phyloP scores from a whole-genome alignment of 2,888 invertebrate species.

The Choreutis nemorana region DNA sequence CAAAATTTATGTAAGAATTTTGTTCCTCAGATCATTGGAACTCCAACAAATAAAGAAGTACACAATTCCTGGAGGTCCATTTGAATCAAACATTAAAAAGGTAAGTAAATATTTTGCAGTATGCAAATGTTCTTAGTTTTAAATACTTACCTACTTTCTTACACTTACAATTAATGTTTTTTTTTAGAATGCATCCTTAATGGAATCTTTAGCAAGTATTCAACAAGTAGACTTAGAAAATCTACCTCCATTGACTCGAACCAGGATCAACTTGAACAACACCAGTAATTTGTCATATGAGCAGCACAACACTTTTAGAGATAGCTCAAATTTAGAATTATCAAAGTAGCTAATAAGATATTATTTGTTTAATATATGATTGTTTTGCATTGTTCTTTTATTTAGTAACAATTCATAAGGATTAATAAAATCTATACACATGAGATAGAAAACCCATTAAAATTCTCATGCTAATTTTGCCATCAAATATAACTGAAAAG shows the following conservation, averaged over 20 bases:
- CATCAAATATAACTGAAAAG: no score
- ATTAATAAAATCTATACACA: no score
- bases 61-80: conserved; percentile 31
- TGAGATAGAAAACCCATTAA: no score
- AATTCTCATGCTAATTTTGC: no score
- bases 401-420: no score
- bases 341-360: conserved; percentile 18
- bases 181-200: conserved; percentile 38
- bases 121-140: background rate
- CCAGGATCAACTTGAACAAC: conserved; percentile 19
- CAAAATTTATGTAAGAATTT: conserved; percentile 2
- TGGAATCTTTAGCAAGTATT: conserved; percentile 26
- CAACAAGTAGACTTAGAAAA: conserved; percentile 31
- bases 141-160: background rate
- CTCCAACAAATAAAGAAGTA: conserved; percentile 37
- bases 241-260: conserved; percentile 23
- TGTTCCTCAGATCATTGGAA: conserved; percentile 33
- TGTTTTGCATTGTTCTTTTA: no score
- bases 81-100: conserved; percentile 34
- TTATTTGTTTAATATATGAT: conserved; percentile 1
- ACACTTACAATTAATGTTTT: conserved; percentile 1
- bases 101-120: conserved; percentile 17
- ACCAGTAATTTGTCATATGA: conserved; percentile 21
- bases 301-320: conserved; percentile 21
- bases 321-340: conserved; percentile 28